A percentile compares a stretch with the other conserved stretches of the same genome.
phyloP scores from a whole-genome alignment of 2,113 vertebrate genomes.

The Psilopogon haemacephalus region DNA sequence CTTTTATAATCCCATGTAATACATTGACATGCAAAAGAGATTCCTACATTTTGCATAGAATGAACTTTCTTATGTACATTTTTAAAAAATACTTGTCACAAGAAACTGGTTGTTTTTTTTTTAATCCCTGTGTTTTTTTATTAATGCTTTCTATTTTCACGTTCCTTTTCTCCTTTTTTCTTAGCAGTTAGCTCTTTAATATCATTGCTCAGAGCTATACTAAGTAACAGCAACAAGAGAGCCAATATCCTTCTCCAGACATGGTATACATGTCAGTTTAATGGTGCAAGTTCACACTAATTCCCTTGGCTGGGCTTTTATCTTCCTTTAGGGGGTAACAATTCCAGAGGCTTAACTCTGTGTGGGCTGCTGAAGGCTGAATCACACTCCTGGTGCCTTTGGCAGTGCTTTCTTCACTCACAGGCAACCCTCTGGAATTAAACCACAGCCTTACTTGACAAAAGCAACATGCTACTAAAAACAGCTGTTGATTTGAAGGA shows the following conservation, averaged over 20 bases:
- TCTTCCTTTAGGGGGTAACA: constrained; percentile 55
- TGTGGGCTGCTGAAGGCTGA: constrained; percentile 47
- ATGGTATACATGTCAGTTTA: not conserved
- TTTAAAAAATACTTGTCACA: too few relatives aligned
- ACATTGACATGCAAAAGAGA: not conserved
- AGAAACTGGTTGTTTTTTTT: not conserved
- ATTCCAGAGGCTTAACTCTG: constrained; percentile 53
- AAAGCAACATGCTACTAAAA: constrained; percentile 6
- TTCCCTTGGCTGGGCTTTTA: constrained; percentile 42
- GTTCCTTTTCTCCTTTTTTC: not conserved
- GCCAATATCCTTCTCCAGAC: not conserved
- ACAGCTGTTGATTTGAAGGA: not conserved
- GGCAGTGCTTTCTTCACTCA: constrained; percentile 1
- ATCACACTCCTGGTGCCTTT: constrained; percentile 16
- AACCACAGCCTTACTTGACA: not conserved
- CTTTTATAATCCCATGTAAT: not conserved
- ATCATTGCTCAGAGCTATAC: not conserved
- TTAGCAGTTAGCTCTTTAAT: not conserved
- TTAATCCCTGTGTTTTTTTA: not conserved
- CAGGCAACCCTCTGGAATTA: constrained; percentile 17
- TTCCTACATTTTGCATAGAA: too few relatives aligned
- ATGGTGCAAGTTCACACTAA: constrained; percentile 32
- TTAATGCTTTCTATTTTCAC: not conserved
- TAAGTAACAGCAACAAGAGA: not conserved
- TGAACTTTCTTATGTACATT: not conserved